Evolutionary conservation across 2,113 vertebrate genomes (phyloP).

Genomic region (Ciconia maguari): DNA sequence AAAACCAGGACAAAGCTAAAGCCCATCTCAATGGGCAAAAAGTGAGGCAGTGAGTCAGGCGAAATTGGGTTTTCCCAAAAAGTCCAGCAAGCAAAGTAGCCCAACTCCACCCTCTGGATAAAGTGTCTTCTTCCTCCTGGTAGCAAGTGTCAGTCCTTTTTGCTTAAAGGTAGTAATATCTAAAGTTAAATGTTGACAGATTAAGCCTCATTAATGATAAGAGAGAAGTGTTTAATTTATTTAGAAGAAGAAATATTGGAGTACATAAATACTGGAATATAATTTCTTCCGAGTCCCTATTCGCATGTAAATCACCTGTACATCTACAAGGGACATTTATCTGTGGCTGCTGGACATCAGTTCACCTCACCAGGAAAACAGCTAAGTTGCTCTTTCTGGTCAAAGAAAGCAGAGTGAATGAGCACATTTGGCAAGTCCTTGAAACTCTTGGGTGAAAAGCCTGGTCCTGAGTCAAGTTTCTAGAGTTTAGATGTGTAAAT

Average conservation of each 20-base stretch:
- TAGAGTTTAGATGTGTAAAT: not conserved
- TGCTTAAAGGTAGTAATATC: not conserved
- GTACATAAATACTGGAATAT: not conserved
- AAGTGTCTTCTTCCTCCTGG: not conserved
- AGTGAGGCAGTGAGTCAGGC: not conserved
- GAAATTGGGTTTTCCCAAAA: not conserved
- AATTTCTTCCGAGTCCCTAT: not conserved
- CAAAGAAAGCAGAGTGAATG: not conserved
- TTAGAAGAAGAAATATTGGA: not conserved
- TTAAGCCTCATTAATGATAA: not conserved
- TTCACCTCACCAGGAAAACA: not conserved
- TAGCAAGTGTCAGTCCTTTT: not conserved
- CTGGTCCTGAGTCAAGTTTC: not conserved
- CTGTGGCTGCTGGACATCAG: not conserved
- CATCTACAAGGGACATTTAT: fast-evolving
- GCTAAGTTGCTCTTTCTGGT: not conserved
- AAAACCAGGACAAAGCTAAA: not conserved
- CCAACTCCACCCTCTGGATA: not conserved
- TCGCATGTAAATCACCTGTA: not conserved
- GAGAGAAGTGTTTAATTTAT: not conserved
- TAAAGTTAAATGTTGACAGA: not conserved
- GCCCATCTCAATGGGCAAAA: not conserved
- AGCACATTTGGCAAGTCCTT: not conserved
- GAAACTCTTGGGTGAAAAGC: not conserved
- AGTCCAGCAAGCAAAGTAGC: not conserved